Percentiles rank a stretch among this genome's conserved stretches.
Conservation (phyloP, 2,797 vertebrate genomes). For the Coregonus sp. region DNA sequence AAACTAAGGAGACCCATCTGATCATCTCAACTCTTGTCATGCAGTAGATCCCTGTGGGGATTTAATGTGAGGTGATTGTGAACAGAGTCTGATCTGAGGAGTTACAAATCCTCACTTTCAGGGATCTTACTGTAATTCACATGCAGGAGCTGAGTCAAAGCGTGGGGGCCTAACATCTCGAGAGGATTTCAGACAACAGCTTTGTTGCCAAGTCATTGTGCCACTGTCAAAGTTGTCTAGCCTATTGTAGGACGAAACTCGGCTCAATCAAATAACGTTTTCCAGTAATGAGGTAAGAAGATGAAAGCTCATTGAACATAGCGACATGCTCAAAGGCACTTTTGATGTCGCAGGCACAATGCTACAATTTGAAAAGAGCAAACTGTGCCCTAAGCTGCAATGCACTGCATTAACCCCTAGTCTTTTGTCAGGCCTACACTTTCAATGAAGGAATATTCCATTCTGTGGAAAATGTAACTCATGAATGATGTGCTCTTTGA, state of each 20-base stretch:
- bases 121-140: constrained; percentile 74
- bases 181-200: constrained; percentile 79
- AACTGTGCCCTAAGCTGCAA: constrained; percentile 72
- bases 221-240: constrained; percentile 68
- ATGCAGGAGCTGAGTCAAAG: constrained; percentile 46
- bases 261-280: constrained; percentile 77
- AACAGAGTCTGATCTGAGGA: constrained; percentile 72
- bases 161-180: constrained; percentile 58
- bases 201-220: constrained; percentile 75
- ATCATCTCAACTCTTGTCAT: constrained; percentile 53
- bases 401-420: constrained; percentile 71
- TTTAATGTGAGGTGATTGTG: constrained; percentile 61
- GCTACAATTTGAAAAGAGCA: constrained; percentile 77
- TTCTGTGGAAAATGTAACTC: constrained; percentile 57
- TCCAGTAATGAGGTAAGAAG: constrained; percentile 75
- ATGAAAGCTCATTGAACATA: constrained; percentile 72
- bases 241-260: constrained; percentile 72
- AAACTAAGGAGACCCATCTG: constrained; percentile 29
- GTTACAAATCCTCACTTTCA: constrained; percentile 73
- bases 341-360: constrained; percentile 78
- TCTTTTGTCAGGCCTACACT: constrained; percentile 76
- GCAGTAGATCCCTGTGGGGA: constrained; percentile 51
- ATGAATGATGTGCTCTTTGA: constrained; percentile 54
- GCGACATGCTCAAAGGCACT: constrained; percentile 68
- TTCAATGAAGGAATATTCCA: constrained; percentile 68